Evolutionary conservation across 2,113 vertebrate genomes (phyloP), one percentile per base, ranked within the genome.

Genomic region (Coracopsis vasa): DNA sequence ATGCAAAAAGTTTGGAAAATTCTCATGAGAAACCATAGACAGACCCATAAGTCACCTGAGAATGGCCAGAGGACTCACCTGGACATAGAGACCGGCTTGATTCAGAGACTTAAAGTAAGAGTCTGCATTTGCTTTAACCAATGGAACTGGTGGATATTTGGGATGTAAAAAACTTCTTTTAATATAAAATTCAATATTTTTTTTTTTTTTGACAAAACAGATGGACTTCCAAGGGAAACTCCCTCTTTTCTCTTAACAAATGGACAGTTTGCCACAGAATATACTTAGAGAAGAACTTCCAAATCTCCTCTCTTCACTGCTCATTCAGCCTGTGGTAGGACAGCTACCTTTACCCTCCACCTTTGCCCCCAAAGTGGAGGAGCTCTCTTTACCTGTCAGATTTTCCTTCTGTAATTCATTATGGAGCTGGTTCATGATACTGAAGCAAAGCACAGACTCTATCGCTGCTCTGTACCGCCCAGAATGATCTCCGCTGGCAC

Each of bases 391-490:
- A 99, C 99, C 99, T 56, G 98, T 97, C 88, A 99, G 97, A 56
- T 98, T 98, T 72, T 99, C 98, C 90, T 98, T 98, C 95, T 98
- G 96, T 58, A 99, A 94, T 44, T 98, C 96, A 48, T 80, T 47
- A 9, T 88, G 97, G 77, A 99, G 98, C 8, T 98, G 97, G 39
- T 94, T 96, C 99, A 99, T 99, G 95, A 98, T 92, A 6, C 37
- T 97, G 86, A 98, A 98, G 74, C 98, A 21, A 2, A 99, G 98
- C 91, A 99, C 98, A 47, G 98, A 98, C 80, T 98, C 98, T 13
- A 99, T 92, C 4, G 98, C 98, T 16, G 99, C 99, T 96, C 98
- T 98, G 86, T 99, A 98, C 17, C 99, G 97, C 39, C 99, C 99
- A 44, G 98, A 98, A 86, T 98, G 97, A 44, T 98, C 97, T 16